These are phyloP conservation scores for Muscidifurax raptorellus DNA, from an alignment of 1,140 invertebrate genomes.

Conservation along the genomic window DNA sequence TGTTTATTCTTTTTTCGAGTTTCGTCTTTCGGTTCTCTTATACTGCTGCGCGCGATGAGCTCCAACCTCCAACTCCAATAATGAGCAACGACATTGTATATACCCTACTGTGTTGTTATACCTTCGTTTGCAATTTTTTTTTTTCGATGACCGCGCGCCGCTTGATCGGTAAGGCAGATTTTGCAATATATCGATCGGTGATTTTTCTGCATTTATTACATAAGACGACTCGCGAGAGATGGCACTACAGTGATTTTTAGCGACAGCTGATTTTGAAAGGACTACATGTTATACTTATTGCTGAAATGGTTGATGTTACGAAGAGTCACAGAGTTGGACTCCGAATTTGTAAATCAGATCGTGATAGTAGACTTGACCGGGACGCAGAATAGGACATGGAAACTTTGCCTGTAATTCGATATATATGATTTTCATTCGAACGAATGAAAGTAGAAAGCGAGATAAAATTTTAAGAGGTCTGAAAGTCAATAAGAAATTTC, in stretches of 20 bases:
- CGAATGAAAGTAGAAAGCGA: constrained; percentile 36
- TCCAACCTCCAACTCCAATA: background rate
- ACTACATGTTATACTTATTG: too few species aligned
- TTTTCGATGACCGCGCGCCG: background rate
- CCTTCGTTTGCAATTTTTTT: background rate
- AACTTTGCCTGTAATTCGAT: constrained; percentile 81
- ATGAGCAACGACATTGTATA: too few species aligned
- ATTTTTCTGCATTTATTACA: too few species aligned
- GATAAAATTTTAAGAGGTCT: background rate
- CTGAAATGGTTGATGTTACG: background rate
- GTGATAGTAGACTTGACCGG: constrained; percentile 83
- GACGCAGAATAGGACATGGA: constrained; percentile 81
- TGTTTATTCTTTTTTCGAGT: background rate
- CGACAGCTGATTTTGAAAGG: too few species aligned
- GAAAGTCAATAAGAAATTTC: too few species aligned
- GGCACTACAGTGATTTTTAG: background rate
- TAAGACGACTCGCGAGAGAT: background rate
- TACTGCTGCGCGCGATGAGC: background rate
- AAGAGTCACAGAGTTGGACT: constrained; percentile 62
- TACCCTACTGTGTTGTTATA: background rate
- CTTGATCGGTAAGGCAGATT: background rate
- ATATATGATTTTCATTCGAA: constrained; percentile 41
- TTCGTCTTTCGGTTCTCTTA: background rate
- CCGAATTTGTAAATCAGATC: constrained; percentile 78
- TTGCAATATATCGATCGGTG: background rate